These are phyloP conservation scores for Caenorhabditis inopinata DNA, from an alignment of 1,140 invertebrate genomes.

Conservation along the genomic window DNA sequence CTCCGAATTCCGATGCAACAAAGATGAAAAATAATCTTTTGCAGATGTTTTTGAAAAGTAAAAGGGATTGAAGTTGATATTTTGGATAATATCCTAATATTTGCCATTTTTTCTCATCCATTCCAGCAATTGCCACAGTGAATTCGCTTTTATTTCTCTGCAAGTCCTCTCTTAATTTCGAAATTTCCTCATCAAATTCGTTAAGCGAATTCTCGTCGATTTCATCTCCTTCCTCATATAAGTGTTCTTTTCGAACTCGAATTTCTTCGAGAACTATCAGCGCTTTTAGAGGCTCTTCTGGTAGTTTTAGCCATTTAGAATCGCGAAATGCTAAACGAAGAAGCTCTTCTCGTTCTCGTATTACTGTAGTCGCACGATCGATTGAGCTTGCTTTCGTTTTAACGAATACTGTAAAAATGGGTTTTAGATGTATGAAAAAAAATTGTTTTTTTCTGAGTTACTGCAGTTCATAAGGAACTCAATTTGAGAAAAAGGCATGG, in stretches of 20 bases:
- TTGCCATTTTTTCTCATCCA: constrained; percentile 10
- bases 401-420: background rate
- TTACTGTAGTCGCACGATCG: background rate
- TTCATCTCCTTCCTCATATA: background rate
- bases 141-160: background rate
- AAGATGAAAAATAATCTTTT: too few species aligned
- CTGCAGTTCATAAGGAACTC: too few species aligned
- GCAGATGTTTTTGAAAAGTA: too few species aligned
- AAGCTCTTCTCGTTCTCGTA: background rate
- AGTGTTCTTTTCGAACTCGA: background rate
- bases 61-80: too few species aligned
- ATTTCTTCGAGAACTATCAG: background rate
- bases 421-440: too few species aligned
- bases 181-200: background rate
- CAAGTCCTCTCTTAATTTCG: background rate
- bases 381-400: background rate
- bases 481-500: too few species aligned
- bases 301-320: background rate
- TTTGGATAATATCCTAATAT: too few species aligned
- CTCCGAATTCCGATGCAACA: too few species aligned
- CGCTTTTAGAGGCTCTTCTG: background rate
- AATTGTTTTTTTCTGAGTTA: too few species aligned
- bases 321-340: background rate
- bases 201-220: background rate
- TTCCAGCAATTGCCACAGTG: background rate